Evolutionary conservation across 2,113 vertebrate species (phyloP).

Genomic region (Malurus cyaneus): DNA sequence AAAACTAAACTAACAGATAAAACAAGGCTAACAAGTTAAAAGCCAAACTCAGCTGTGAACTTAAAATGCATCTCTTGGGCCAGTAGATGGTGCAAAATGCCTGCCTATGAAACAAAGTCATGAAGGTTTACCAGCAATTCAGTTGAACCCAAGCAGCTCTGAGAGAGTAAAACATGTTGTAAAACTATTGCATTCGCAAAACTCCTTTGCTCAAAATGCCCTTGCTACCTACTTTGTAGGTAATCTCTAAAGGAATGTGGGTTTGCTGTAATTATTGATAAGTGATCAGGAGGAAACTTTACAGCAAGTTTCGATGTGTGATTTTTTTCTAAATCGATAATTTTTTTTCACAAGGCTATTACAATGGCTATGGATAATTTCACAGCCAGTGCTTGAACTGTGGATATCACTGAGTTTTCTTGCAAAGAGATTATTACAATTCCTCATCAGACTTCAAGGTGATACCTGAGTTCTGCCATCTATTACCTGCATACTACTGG

Average conservation of each 20-base stretch:
- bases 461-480: not conserved
- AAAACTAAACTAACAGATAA: not conserved
- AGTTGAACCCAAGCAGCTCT: not conserved
- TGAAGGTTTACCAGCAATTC: not conserved
- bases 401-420: not conserved
- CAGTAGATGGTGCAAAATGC: constrained; percentile 62
- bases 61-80: not conserved
- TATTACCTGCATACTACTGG: not conserved
- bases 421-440: not conserved
- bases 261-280: not conserved
- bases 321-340: not conserved
- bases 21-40: not conserved
- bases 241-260: not conserved
- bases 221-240: too few relatives aligned
- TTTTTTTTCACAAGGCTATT: not conserved
- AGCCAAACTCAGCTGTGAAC: not conserved
- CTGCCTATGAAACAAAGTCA: not conserved
- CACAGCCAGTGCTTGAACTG: not conserved
- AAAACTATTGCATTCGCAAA: not conserved
- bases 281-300: not conserved
- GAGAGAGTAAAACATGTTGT: not conserved
- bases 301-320: not conserved
- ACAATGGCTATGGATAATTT: not conserved
- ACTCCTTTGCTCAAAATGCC: not conserved
- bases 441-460: not conserved